Percentiles rank a stretch among this genome's conserved stretches.
These are phyloP conservation scores for Pipistrellus pipistrellus DNA, from an alignment of 2,797 vertebrate genomes.

Conservation along the genomic window DNA sequence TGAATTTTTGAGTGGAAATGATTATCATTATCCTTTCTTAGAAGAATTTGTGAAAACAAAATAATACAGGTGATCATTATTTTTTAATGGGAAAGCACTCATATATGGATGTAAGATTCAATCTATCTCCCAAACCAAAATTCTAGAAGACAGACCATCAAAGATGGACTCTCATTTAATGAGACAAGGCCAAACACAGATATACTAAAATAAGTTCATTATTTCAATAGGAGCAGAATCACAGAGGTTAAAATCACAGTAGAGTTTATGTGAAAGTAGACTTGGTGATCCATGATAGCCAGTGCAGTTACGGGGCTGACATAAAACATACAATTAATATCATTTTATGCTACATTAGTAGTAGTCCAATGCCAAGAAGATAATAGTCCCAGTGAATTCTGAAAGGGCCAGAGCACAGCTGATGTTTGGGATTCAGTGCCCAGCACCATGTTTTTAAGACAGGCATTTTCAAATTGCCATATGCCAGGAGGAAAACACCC, in stretches of 20 bases:
- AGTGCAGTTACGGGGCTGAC: not conserved
- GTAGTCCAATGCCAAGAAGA: not conserved
- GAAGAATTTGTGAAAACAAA: constrained; percentile 29
- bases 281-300: not conserved
- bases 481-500: not conserved
- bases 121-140: not conserved
- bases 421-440: constrained; percentile 23
- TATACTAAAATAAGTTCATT: not conserved
- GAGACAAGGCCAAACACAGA: not conserved
- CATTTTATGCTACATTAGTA: not conserved
- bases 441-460: constrained; percentile 7
- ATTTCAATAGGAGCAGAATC: not conserved
- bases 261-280: not conserved
- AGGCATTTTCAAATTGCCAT: constrained; percentile 42
- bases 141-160: not conserved
- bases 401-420: not conserved
- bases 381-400: constrained; percentile 13
- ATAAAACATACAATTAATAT: not conserved
- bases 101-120: not conserved
- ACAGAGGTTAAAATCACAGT: not conserved
- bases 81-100: not conserved
- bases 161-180: not conserved
- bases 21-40: not conserved
- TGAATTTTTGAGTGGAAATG: constrained; percentile 36
- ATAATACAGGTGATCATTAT: not conserved